Conservation (phyloP, 2,888 invertebrate genomes). For the Calameuta filiformis region DNA sequence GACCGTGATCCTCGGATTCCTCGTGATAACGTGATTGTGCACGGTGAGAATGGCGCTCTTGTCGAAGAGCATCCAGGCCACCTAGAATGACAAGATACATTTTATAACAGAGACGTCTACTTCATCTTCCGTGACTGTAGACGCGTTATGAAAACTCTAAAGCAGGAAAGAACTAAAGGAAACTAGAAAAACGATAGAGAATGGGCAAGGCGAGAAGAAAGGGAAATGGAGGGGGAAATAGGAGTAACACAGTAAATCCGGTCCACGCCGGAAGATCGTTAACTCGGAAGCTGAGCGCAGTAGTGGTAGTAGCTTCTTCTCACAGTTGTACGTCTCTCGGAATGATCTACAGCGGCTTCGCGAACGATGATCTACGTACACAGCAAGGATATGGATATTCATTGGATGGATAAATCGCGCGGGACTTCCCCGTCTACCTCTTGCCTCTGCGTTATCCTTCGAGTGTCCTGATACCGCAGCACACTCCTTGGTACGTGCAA, state of each 20-base stretch:
- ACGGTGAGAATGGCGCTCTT: conserved; percentile 93
- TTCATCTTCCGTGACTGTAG: neutral
- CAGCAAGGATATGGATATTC: conserved; percentile 36
- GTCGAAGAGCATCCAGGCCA: conserved; percentile 97
- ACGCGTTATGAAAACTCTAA: conserved; percentile 1
- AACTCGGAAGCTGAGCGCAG: neutral
- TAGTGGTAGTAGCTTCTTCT: neutral
- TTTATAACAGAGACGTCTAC: neutral
- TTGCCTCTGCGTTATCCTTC: neutral
- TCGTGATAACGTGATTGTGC: conserved; percentile 93
- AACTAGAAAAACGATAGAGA: neutral
- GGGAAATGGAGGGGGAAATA: neutral
- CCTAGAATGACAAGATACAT: conserved; percentile 70
- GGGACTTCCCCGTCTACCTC: conserved; percentile 8
- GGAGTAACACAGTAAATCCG: neutral
- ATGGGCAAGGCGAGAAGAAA: neutral
- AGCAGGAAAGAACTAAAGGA: neutral
- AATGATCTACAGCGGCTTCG: conserved; percentile 33
- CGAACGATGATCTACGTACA: conserved; percentile 31
- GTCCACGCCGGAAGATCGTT: neutral
- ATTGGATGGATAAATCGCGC: conserved; percentile 32
- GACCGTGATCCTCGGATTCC: conserved; percentile 91
- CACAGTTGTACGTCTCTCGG: conserved; percentile 3
- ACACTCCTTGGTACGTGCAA: neutral
- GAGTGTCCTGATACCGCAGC: neutral